phyloP scores from a whole-genome alignment of 2,888 invertebrate species.

The Dasysyrphus tricinctus region DNA sequence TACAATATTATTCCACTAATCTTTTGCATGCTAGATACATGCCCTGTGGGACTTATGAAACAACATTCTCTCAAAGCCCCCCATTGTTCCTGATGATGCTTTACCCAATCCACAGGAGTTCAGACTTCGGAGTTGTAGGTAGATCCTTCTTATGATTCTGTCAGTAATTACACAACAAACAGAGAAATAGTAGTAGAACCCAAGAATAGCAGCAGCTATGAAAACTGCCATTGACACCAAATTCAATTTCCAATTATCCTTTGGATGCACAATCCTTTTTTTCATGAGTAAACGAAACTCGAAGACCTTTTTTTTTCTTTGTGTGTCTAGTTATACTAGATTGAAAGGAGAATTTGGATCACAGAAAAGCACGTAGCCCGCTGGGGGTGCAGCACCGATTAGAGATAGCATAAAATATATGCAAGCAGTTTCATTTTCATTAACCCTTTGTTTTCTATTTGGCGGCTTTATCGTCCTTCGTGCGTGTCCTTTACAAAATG shows the following conservation, averaged over 20 bases:
- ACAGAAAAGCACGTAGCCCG: conserved; percentile 21
- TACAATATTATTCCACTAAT: conserved; percentile 63
- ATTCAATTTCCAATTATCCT: conserved; percentile 74
- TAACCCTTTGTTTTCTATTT: conserved; percentile 42
- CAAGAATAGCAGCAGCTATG: conserved; percentile 19
- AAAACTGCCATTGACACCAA: conserved; percentile 71
- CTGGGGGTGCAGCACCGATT: conserved; percentile 31
- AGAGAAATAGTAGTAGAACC: conserved; percentile 15
- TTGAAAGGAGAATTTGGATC: conserved; percentile 41
- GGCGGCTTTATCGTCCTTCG: conserved; percentile 44
- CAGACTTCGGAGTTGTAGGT: background rate
- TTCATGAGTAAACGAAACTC: background rate
- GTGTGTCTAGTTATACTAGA: conserved; percentile 8
- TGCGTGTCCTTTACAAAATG: conserved; percentile 51
- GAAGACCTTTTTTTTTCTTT: background rate
- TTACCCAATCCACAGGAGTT: background rate
- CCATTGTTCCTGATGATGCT: background rate
- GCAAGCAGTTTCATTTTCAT: conserved; percentile 65
- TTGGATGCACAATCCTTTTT: conserved; percentile 30
- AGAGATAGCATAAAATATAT: conserved; percentile 16
- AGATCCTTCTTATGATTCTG: conserved; percentile 38
- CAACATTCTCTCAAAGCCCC: conserved; percentile 4
- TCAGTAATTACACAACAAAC: conserved; percentile 66
- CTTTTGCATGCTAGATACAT: conserved; percentile 57
- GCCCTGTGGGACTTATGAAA: conserved; percentile 12